Conservation (phyloP, 2,113 vertebrate genomes). For the Noturus placidus region DNA sequence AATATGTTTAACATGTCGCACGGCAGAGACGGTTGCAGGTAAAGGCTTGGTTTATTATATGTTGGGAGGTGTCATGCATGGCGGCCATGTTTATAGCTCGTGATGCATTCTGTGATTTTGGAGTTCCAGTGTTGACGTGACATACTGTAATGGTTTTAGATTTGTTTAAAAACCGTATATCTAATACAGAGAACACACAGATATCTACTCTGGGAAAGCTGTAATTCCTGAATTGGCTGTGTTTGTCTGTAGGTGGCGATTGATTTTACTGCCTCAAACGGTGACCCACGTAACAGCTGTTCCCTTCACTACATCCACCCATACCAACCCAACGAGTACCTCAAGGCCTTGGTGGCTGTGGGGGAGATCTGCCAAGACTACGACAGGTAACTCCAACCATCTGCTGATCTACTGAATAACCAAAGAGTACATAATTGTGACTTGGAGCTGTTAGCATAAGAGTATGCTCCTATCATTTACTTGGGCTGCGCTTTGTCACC, state of each 20-base stretch:
- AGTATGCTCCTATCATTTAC: too few relatives aligned
- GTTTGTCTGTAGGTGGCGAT: constrained; percentile 86
- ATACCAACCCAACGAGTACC: constrained; percentile 97
- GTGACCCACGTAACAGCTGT: constrained; percentile 97
- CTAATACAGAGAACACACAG: neutral
- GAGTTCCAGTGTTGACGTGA: neutral
- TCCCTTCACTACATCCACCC: constrained; percentile 98
- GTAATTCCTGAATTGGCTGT: neutral
- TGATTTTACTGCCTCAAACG: constrained; percentile 98
- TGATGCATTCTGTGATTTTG: too few relatives aligned
- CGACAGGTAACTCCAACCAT: constrained; percentile 82
- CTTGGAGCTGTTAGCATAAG: too few relatives aligned
- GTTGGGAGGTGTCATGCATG: neutral
- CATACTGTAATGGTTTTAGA: neutral
- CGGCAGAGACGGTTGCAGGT: too few relatives aligned
- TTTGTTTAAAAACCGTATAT: neutral
- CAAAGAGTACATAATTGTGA: too few relatives aligned
- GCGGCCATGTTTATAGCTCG: neutral
- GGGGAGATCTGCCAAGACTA: constrained; percentile 99
- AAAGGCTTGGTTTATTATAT: too few relatives aligned
- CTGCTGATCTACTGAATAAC: neutral
- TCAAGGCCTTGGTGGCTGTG: constrained; percentile 95
- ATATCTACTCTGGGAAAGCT: neutral
- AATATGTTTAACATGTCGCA: too few relatives aligned
- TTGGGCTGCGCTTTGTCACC: too few relatives aligned